Evolutionary conservation across 2,797 vertebrate genomes (phyloP).

Genomic region (Chelon auratus): DNA sequence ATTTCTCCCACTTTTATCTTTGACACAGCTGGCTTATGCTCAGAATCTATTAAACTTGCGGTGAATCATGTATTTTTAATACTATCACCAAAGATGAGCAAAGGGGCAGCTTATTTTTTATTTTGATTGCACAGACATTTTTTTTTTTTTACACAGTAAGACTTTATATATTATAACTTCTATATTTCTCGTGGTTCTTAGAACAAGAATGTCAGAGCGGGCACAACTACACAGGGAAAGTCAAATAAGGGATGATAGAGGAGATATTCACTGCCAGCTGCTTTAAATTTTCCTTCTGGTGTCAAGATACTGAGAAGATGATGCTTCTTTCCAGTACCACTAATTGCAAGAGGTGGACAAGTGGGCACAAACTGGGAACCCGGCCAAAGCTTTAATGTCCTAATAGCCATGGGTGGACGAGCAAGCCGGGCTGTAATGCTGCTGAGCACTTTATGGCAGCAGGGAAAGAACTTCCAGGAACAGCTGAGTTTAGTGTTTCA

Average conservation of each 20-base stretch:
- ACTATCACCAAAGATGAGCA: conserved; percentile 17
- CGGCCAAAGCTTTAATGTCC: conserved; percentile 51
- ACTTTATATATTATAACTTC: conserved; percentile 26
- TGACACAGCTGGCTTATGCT: conserved; percentile 30
- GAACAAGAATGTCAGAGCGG: conserved; percentile 24
- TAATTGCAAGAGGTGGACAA: conserved; percentile 25
- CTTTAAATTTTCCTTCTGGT: conserved; percentile 12
- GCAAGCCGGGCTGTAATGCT: conserved; percentile 47
- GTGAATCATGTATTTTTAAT: conserved; percentile 40
- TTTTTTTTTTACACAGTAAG: conserved; percentile 11
- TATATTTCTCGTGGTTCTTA: background rate
- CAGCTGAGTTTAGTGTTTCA: conserved; percentile 52
- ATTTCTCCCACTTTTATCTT: conserved; percentile 43
- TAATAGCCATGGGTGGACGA: conserved; percentile 40
- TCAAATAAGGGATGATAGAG: conserved; percentile 31
- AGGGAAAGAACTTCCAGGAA: conserved; percentile 43
- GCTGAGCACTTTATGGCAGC: conserved; percentile 41
- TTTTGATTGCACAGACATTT: conserved; percentile 27
- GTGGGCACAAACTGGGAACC: conserved; percentile 30
- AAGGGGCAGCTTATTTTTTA: conserved; percentile 2
- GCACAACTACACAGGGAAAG: conserved; percentile 42
- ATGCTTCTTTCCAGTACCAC: background rate
- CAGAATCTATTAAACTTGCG: conserved; percentile 31
- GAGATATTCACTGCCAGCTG: conserved; percentile 20
- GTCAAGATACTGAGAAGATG: conserved; percentile 19